Conservation (phyloP, 2,113 vertebrate species). For the Alexandromys fortis region DNA sequence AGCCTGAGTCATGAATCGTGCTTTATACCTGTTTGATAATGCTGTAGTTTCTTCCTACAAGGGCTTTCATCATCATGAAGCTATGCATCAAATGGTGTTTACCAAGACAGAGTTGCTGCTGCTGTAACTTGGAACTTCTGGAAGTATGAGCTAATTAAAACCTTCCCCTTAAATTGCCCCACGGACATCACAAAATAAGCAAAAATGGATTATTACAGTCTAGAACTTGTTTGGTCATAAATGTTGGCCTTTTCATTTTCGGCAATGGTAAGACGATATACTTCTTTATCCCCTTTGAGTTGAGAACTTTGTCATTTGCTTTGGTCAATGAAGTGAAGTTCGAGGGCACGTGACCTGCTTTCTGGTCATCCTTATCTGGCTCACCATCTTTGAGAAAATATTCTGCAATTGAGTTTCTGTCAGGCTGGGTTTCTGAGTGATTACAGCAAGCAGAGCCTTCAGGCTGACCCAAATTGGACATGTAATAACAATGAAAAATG, state of each 20-base stretch:
- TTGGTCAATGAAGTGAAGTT: neutral
- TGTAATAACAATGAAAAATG: slow-evolving; percentile 19
- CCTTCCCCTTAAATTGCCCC: neutral
- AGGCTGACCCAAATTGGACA: slow-evolving; percentile 8
- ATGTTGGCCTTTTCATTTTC: neutral
- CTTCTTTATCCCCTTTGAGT: neutral
- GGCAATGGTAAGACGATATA: neutral
- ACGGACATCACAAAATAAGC: neutral
- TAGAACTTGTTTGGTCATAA: neutral
- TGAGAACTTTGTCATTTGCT: neutral
- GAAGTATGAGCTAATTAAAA: neutral
- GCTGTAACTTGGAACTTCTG: neutral
- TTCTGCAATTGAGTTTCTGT: neutral
- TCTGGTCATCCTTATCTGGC: neutral
- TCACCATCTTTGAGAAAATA: neutral
- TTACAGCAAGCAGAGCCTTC: neutral
- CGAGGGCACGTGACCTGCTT: neutral
- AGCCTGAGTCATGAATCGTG: neutral
- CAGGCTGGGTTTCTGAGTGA: neutral
- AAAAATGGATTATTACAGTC: neutral
- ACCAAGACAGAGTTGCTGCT: neutral
- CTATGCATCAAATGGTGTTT: neutral
- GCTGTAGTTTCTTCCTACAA: neutral
- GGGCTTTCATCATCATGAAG: neutral
- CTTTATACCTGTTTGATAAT: neutral